Evolutionary conservation across 2,797 vertebrate species (phyloP).

Genomic region (Limnodromus scolopaceus): DNA sequence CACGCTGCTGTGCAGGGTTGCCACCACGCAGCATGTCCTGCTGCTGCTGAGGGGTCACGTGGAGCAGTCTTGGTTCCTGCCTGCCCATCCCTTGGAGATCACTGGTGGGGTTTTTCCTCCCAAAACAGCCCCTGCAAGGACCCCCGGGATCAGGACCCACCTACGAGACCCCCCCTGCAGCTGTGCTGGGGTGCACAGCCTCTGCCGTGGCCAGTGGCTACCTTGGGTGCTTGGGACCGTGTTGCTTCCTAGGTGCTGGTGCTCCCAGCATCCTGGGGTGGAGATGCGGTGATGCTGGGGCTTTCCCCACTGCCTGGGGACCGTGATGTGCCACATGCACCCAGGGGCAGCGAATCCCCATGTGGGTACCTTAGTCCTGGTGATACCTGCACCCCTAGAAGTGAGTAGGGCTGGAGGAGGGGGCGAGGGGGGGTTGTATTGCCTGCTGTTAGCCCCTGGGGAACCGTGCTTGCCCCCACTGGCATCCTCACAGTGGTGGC

Average conservation of each 20-base stretch:
- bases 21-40: fast-evolving
- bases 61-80: neutral
- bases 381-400: neutral
- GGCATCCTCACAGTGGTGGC: neutral
- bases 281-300: neutral
- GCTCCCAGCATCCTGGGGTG: neutral
- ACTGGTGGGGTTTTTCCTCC: neutral
- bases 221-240: fast-evolving
- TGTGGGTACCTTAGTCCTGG: neutral
- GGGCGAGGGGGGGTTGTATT: neutral
- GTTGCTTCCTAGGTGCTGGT: neutral
- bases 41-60: fast-evolving
- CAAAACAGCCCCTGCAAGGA: neutral
- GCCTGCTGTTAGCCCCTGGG: neutral
- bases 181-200: neutral
- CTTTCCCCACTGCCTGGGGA: fast-evolving
- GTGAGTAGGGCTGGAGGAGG: neutral
- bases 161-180: neutral
- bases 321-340: neutral
- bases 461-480: neutral
- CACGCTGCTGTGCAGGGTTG: neutral
- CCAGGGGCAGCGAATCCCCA: fast-evolving
- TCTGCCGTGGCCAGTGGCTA: fast-evolving
- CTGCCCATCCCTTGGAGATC: neutral
- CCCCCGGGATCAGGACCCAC: fast-evolving